Evolutionary conservation across 1,140 invertebrate genomes (phyloP), one percentile per base, ranked within the genome.

Genomic region (Rhyacophila brunnea): DNA sequence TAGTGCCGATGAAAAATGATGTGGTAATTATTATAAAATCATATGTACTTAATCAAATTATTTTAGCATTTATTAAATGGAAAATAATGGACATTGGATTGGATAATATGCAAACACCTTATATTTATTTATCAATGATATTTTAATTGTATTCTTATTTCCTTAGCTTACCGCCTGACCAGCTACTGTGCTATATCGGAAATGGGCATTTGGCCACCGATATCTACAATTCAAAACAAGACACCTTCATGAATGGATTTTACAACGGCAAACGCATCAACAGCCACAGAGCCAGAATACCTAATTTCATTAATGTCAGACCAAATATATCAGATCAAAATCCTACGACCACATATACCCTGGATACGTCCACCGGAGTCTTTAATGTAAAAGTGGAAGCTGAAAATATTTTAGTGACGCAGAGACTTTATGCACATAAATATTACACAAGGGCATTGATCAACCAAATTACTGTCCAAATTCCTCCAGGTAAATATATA

Each of bases 201-300:
- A 83, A 83, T 60, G 81, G 81, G 0, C 81, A 83, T 50, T 51
- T 83, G 17, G 81, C 80, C 0, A 80, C 80, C 11, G 80, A 81
- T 15, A 66, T 83, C n/a, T 81, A 80, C 62, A 79, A 80, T 7
- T 74, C 82, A 60, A 71, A 80, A n/a, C n/a, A n/a, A n/a, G n/a
- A n/a, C 2, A 74, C 83, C 0, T 82, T 80, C 38, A 80, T 83
- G 71, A 83, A 83, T 48, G 81, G 81, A 0, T 60, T 83, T 0
- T 83, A 82, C 60, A 83, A 82, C 64, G 82, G 81, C 1, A 62
- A 67, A 1, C 72, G 66, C 10, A 81, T 81, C 0, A 71, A 79
- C 43, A 82, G 80, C 58, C 77, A 74, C 19, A 69, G 82, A 18
- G 82, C 80, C 1, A 72, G 81, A 6, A 81, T 83, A 38, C 81